Conservation (phyloP, 2,888 invertebrate genomes). For the Dynastes tityus region DNA sequence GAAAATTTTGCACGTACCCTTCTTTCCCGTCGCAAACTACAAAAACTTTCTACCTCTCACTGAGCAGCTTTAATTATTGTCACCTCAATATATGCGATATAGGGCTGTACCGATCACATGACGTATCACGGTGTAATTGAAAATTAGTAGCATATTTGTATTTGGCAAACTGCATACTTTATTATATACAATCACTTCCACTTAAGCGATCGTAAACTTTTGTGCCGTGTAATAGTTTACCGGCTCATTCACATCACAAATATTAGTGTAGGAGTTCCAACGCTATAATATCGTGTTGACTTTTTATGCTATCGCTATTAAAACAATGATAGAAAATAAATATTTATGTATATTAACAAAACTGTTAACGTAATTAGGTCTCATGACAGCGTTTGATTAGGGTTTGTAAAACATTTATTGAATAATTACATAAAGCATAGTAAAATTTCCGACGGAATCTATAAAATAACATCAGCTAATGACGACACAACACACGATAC, state of each 20-base stretch:
- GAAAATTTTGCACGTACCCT: conserved; percentile 22
- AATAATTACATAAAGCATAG: neutral
- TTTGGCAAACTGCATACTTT: conserved; percentile 44
- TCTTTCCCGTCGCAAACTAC: conserved; percentile 3
- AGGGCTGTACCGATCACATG: conserved; percentile 31
- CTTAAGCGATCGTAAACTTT: conserved; percentile 20
- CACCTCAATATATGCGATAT: conserved; percentile 22
- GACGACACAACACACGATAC: too few species aligned
- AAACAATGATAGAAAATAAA: conserved; percentile 28
- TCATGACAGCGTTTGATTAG: neutral
- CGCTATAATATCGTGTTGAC: conserved; percentile 2
- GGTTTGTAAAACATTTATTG: neutral
- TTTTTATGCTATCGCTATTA: neutral
- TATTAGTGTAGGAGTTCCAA: conserved; percentile 38
- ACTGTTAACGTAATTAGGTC: conserved; percentile 12
- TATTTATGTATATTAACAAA: neutral
- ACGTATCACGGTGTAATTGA: neutral
- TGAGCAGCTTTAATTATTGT: conserved; percentile 20
- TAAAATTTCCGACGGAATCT: neutral
- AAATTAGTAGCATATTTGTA: conserved; percentile 36
- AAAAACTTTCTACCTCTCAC: conserved; percentile 12
- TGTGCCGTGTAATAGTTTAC: conserved; percentile 22
- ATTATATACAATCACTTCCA: conserved; percentile 26
- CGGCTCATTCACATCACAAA: conserved; percentile 20
- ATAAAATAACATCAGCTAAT: too few species aligned